Evolutionary conservation across 2,888 invertebrate species (phyloP).

Genomic region (Pteria penguin): DNA sequence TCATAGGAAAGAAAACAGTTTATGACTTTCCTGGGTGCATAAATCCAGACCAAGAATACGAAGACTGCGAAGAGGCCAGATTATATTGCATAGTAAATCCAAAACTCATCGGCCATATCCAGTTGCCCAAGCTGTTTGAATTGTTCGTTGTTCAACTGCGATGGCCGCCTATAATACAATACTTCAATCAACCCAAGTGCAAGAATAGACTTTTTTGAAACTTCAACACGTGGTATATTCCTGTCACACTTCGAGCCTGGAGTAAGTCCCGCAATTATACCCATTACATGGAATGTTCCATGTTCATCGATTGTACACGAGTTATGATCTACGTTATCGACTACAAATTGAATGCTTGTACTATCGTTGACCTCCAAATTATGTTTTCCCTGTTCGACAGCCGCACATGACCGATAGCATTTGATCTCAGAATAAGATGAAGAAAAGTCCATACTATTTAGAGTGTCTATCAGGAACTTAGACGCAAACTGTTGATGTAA

Average conservation of each 20-base stretch:
- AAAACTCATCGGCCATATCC: neutral
- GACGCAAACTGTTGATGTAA: slow-evolving; percentile 54
- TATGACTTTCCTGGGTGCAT: slow-evolving; percentile 26
- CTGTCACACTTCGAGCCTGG: slow-evolving; percentile 1
- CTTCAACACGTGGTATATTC: neutral
- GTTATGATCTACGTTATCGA: neutral
- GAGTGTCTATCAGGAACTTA: slow-evolving; percentile 55
- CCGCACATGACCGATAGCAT: slow-evolving; percentile 45
- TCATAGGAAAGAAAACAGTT: slow-evolving; percentile 52
- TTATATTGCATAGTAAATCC: neutral
- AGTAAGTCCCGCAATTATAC: neutral
- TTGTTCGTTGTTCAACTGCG: neutral
- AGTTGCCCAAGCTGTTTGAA: neutral
- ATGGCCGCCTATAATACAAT: slow-evolving; percentile 3
- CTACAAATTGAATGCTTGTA: neutral
- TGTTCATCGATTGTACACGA: neutral
- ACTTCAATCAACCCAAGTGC: neutral
- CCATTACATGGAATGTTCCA: neutral
- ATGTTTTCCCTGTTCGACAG: slow-evolving; percentile 4
- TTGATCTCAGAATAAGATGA: slow-evolving; percentile 50
- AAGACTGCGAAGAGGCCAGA: neutral
- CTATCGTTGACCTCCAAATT: neutral
- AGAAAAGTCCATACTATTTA: slow-evolving; percentile 55
- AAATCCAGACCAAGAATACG: slow-evolving; percentile 18
- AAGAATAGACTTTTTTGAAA: neutral